These are phyloP conservation scores for Tricholauxania praeusta DNA, from an alignment of 2,888 invertebrate genomes.

Conservation along the genomic window DNA sequence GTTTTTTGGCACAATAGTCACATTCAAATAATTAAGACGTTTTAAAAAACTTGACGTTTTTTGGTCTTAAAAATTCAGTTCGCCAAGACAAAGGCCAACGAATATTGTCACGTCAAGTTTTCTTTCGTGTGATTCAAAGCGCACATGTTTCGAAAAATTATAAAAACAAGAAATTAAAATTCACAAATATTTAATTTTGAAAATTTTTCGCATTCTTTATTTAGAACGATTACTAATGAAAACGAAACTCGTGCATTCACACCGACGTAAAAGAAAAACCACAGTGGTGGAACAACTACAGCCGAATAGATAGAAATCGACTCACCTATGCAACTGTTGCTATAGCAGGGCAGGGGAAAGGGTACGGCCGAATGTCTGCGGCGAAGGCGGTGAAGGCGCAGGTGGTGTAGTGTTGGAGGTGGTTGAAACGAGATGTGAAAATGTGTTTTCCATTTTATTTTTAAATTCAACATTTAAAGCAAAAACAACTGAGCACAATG, in stretches of 20 bases:
- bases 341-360: background rate
- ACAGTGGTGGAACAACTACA: no score
- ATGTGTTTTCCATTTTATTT: constrained; percentile 13
- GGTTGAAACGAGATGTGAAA: background rate
- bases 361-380: background rate
- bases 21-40: no score
- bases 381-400: background rate
- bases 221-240: constrained; percentile 26
- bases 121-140: background rate
- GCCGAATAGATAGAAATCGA: no score
- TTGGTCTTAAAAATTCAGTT: no score
- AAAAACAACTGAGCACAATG: background rate
- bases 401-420: background rate
- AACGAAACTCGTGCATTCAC: constrained; percentile 20
- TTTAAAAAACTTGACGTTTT: no score
- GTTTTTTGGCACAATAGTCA: no score
- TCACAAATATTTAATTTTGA: background rate
- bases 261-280: constrained; percentile 2
- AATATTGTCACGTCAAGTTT: background rate
- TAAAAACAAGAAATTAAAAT: constrained; percentile 2
- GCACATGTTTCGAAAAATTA: background rate
- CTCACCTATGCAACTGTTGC: no score
- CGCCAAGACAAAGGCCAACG: background rate
- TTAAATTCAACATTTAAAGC: background rate
- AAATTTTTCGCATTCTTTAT: background rate